A percentile compares a stretch with the other conserved stretches of the same genome.
Conservation (phyloP, 2,797 vertebrate species). For the Apodemus agrarius region DNA sequence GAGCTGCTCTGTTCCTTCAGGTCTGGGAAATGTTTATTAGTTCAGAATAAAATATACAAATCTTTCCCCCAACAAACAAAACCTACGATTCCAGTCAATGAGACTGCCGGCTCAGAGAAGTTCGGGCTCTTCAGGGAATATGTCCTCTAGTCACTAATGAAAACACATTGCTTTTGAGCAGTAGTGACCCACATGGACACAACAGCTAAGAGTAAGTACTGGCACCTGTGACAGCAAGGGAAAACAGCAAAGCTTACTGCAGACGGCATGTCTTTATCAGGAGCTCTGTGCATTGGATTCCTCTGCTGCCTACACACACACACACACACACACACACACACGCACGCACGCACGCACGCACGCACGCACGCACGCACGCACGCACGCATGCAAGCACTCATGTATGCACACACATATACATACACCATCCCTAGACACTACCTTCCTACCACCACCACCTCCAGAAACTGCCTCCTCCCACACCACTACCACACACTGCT, state of each 20-base stretch:
- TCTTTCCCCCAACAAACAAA: not conserved
- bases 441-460: too few relatives aligned
- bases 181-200: not conserved
- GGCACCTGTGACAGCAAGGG: not conserved
- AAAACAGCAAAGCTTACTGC: not conserved
- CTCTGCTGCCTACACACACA: too few relatives aligned
- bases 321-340: not conserved
- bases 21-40: not conserved
- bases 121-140: not conserved
- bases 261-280: not conserved
- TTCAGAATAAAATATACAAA: not conserved
- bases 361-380: too few relatives aligned
- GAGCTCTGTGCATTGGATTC: not conserved
- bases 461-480: too few relatives aligned
- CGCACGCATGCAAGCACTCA: too few relatives aligned
- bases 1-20: not conserved
- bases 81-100: not conserved
- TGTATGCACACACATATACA: too few relatives aligned
- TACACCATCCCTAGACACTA: not conserved
- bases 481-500: too few relatives aligned
- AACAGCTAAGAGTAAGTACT: not conserved
- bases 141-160: not conserved
- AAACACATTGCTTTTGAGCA: not conserved
- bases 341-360: too few relatives aligned
- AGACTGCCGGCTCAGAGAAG: not conserved